phyloP scores from a whole-genome alignment of 92 coral and sea anemone genomes.

The Ricordea florida region DNA sequence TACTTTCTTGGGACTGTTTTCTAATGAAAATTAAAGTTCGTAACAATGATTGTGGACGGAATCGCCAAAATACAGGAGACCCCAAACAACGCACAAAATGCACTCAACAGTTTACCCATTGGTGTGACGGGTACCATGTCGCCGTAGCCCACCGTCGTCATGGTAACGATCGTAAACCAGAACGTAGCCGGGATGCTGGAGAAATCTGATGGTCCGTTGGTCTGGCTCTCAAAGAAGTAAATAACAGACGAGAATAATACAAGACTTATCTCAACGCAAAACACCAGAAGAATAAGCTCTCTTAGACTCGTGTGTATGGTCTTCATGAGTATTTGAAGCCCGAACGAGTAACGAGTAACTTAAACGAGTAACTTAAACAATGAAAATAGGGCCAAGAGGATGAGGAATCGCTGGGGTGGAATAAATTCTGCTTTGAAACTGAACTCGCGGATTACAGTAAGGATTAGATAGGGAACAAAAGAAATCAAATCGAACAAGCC shows the following conservation, averaged over 20 bases:
- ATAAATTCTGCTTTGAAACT: not conserved
- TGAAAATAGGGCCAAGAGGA: slow-evolving; percentile 28
- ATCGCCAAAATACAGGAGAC: slow-evolving; percentile 56
- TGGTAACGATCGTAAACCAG: slow-evolving; percentile 62
- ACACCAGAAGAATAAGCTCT: slow-evolving; percentile 26
- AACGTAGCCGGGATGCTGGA: slow-evolving; percentile 60
- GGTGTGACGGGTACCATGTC: slow-evolving; percentile 51
- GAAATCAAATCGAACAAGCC: slow-evolving; percentile 52
- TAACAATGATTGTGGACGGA: slow-evolving; percentile 59
- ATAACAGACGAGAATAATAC: slow-evolving; percentile 53
- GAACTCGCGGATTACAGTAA: slow-evolving; percentile 5
- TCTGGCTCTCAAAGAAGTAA: slow-evolving; percentile 35
- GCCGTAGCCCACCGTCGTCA: slow-evolving; percentile 74
- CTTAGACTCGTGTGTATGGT: slow-evolving; percentile 30
- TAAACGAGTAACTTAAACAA: slow-evolving; percentile 60
- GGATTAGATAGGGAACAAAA: slow-evolving; percentile 32
- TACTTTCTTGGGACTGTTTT: too few species aligned
- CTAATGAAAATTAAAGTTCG: slow-evolving; percentile 57
- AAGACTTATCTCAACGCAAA: slow-evolving; percentile 49
- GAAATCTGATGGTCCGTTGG: slow-evolving; percentile 13
- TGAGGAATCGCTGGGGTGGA: not conserved
- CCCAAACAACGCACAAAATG: slow-evolving; percentile 60
- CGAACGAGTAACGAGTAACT: slow-evolving; percentile 54
- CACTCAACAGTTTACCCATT: slow-evolving; percentile 54
- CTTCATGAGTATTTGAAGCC: slow-evolving; percentile 41